phyloP scores from a whole-genome alignment of 2,113 vertebrate species.

The Colaptes auratus region DNA sequence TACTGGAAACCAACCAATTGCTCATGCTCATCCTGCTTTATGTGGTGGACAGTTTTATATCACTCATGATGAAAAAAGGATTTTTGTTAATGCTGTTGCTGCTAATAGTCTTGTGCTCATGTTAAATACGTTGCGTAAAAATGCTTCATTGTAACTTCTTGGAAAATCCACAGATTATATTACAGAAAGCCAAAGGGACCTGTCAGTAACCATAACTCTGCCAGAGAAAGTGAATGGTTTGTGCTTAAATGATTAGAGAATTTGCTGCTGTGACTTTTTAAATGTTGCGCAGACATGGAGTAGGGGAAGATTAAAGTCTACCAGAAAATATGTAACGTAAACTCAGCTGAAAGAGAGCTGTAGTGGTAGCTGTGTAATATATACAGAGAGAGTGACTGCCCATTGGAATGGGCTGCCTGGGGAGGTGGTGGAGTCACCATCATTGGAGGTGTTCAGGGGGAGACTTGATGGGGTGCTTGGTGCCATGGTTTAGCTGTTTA shows the following conservation, averaged over 20 bases:
- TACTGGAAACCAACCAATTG: neutral
- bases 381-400: no score
- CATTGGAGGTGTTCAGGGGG: no score
- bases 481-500: no score
- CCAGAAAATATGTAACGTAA: neutral
- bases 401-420: no score
- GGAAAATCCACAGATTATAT: neutral
- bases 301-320: neutral
- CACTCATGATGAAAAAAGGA: accelerated
- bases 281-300: neutral
- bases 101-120: neutral
- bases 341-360: neutral
- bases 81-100: neutral
- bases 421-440: no score
- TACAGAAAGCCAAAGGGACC: neutral
- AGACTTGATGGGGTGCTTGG: no score
- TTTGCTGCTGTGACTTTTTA: neutral
- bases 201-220: neutral
- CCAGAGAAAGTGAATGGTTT: neutral
- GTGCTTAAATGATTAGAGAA: neutral
- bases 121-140: neutral
- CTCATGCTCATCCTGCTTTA: neutral
- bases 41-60: neutral
- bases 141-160: neutral
- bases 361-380: neutral